Evolutionary conservation across 1,140 invertebrate genomes (phyloP).

Genomic region (Stenopsyche tienmushanensis): DNA sequence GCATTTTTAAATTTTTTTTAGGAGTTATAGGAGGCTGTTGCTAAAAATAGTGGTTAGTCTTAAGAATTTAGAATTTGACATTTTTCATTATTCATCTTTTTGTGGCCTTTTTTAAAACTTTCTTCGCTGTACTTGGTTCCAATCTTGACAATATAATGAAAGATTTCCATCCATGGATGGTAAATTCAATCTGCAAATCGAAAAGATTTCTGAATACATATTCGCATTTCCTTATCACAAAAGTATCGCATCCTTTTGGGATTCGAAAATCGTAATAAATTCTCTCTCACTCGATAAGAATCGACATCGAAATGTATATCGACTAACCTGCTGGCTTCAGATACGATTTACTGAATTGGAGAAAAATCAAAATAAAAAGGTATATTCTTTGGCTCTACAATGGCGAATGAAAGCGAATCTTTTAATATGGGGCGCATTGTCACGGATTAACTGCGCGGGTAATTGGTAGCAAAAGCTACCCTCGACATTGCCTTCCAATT

Average conservation of each 20-base stretch:
- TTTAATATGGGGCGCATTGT: neutral
- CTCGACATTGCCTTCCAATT: too few relatives aligned
- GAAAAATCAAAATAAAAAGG: neutral
- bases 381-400: neutral
- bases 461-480: neutral
- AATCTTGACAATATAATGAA: too few relatives aligned
- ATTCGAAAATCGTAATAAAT: constrained; percentile 20
- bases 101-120: too few relatives aligned
- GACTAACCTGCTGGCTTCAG: neutral
- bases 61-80: too few relatives aligned
- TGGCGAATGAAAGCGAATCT: constrained; percentile 8
- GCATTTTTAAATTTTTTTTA: too few relatives aligned
- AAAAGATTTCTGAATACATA: too few relatives aligned
- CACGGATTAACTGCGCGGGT: neutral
- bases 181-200: too few relatives aligned
- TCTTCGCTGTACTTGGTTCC: too few relatives aligned
- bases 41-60: too few relatives aligned
- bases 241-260: neutral
- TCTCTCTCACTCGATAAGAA: constrained; percentile 16
- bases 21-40: too few relatives aligned
- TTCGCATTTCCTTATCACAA: neutral
- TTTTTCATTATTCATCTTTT: too few relatives aligned
- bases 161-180: too few relatives aligned
- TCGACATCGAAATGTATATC: constrained; percentile 11
- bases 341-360: constrained; percentile 16